Base-by-base conservation (phyloP, 2,888 invertebrate genomes). In the Cephus pygmeus region DNA sequence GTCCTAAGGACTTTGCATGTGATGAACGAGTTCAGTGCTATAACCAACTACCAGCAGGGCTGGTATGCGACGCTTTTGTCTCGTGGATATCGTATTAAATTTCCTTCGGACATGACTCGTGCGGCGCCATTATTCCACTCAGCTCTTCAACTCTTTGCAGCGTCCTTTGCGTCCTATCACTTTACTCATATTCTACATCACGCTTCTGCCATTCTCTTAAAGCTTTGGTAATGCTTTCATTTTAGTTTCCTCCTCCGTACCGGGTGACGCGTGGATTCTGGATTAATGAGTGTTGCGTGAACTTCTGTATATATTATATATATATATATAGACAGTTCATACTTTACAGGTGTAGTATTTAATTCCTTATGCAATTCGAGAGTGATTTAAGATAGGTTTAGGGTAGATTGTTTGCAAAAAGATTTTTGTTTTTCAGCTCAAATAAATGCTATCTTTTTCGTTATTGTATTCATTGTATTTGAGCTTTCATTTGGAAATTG, bases 71-170 rank as follows among this genome's bases (percentile, higher is more conserved):
- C 23, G 56, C 56, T 56, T 56, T 56, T 56, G 56, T 56, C 56
- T 56, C 56, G 23, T 56, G 23, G 56, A 56, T 56, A 87, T 87
- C 87, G 86, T 84, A 86, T 87, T 87, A 87, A 87, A 86, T 86
- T 87, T 86, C 86, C 85, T 87, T 87, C 85, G 85, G 84, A 83
- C 86, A 56, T 56, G 56, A 56, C 56, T 56, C 56, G 23, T 56
- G 9, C 56, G 56, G 23, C 56, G 23, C 23, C 56, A 56, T 56
- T 56, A 56, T 56, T 56, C 56, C 56, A 56, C 56, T 9, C 23
- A 23, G 23, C 56, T 9, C 56, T 56, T 23, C 56, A 56, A 56
- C 56, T 56, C 23, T 56, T 56, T 56, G 56, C 56, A 56, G 56
- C 23, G 56, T 56, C 56, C 56, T 56, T 56, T 56, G 56, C 56